A percentile compares a stretch with the other conserved stretches of the same genome.
phyloP scores from a whole-genome alignment of 2,888 invertebrate genomes.

The Acleris holmiana region DNA sequence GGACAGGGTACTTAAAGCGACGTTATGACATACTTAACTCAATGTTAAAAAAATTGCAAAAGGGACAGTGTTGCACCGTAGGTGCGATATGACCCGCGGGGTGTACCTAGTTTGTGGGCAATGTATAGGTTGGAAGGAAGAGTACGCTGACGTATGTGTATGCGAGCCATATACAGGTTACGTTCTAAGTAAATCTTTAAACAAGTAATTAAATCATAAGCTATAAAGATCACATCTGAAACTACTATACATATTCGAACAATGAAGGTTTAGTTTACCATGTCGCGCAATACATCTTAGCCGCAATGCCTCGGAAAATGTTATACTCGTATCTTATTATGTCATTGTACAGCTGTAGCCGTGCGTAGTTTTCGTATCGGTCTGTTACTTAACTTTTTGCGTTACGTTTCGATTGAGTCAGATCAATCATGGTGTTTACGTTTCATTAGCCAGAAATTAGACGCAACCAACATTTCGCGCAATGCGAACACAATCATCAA shows the following conservation, averaged over 20 bases:
- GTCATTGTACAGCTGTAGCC: conserved; percentile 6
- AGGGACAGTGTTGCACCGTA: too few species aligned
- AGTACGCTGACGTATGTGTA: too few species aligned
- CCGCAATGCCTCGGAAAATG: conserved; percentile 3
- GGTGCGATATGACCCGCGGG: too few species aligned
- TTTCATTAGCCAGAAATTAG: conserved; percentile 36
- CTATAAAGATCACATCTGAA: background rate
- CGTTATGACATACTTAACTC: too few species aligned
- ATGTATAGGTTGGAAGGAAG: too few species aligned
- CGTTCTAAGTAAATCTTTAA: background rate
- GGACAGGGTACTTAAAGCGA: too few species aligned
- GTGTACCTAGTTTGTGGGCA: too few species aligned
- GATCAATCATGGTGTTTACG: conserved; percentile 33
- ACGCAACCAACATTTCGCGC: conserved; percentile 6
- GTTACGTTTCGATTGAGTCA: conserved; percentile 14
- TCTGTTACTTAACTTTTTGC: conserved; percentile 1
- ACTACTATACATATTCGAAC: background rate
- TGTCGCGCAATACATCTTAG: conserved; percentile 4
- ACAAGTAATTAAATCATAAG: conserved; percentile 1
- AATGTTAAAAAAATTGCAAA: too few species aligned
- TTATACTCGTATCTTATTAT: conserved; percentile 6
- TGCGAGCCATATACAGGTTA: too few species aligned
- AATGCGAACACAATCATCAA: too few species aligned
- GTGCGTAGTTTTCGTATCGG: conserved; percentile 19
- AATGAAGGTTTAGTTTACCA: conserved; percentile 6